Base-by-base conservation (phyloP, 2,113 vertebrate species). In the Willisornis vidua region DNA sequence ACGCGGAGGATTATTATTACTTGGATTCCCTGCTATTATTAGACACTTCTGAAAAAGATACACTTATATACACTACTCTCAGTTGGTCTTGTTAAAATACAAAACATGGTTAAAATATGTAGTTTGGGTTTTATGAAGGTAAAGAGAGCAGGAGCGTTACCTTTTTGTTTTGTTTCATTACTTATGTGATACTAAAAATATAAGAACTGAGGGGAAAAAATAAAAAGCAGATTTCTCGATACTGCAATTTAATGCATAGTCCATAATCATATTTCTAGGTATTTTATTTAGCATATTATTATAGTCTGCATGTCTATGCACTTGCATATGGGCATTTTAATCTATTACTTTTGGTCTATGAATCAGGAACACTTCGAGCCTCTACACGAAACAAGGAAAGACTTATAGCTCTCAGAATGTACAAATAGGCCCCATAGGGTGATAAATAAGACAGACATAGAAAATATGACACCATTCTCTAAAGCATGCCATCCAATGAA, bases 331-430 rank as follows among this genome's bases (percentile, higher is more conserved):
- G 52, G 54, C 71, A 82, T 77, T 89, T 95, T 59, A 80, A 80
- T 45, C 68, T 94, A 87, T 33, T 73, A 54, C 92, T 82, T 95
- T 83, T 96, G 71, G 46, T 81, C 82, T 88, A 85, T 12, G 29
- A 90, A 92, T 85, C 29, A 86, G 79, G 68, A 91, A 94, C 28
- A 96, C 76, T 49, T 92, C 57, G 68, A 92, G 66, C 43, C 46
- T 95, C 83, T 95, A 90, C 87, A 93, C 96, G 85, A 96, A 96
- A 92, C 68, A 97, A 93, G 77, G 33, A 26, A 54, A 89, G 55
- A 87, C 33, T 80, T 51, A 85, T 78, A 71, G n/a, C 22, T 74
- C 48, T 39, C 52, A 59, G 19, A 91, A 85, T 22, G 19, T 59
- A 85, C 12, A 35, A 73, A 73, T 3, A 59, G 1, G 20, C 19